phyloP scores from a whole-genome alignment of 1,140 invertebrate species.

The Brachionus paranguensis region DNA sequence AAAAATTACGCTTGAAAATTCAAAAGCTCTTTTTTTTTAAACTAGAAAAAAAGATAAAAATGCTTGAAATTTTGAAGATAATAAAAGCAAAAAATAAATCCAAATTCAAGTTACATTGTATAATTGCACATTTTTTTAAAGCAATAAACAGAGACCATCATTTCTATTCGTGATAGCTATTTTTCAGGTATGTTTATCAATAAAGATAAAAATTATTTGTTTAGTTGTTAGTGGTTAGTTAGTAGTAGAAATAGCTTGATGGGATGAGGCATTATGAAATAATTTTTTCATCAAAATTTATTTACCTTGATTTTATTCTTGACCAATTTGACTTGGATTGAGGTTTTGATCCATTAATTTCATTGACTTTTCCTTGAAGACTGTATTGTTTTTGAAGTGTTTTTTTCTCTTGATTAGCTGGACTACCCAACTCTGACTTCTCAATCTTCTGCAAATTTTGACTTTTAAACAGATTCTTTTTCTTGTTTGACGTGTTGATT shows the following conservation, averaged over 20 bases:
- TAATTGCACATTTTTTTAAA: not conserved
- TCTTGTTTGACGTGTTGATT: not conserved
- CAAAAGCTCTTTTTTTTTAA: not conserved
- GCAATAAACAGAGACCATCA: not conserved
- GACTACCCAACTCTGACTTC: not conserved
- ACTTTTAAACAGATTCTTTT: not conserved
- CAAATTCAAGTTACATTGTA: not conserved
- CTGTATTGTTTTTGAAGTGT: not conserved
- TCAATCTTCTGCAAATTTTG: constrained; percentile 26
- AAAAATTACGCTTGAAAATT: not conserved
- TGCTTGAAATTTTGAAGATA: not conserved
- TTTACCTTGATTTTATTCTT: not conserved
- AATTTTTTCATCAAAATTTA: not conserved
- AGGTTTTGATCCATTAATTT: not conserved
- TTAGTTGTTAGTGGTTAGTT: not conserved
- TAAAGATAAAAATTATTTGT: not conserved
- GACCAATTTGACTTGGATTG: constrained; percentile 4
- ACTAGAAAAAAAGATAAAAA: not conserved
- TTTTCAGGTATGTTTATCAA: not conserved
- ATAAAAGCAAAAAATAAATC: not conserved
- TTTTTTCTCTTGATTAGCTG: not conserved
- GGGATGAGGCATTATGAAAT: not conserved
- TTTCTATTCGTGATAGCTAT: not conserved
- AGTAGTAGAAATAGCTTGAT: not conserved
- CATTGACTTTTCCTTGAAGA: not conserved